Percentiles rank a stretch among this genome's conserved stretches.
Evolutionary conservation across 2,888 invertebrate species (phyloP).

Genomic region (Syritta pipiens): DNA sequence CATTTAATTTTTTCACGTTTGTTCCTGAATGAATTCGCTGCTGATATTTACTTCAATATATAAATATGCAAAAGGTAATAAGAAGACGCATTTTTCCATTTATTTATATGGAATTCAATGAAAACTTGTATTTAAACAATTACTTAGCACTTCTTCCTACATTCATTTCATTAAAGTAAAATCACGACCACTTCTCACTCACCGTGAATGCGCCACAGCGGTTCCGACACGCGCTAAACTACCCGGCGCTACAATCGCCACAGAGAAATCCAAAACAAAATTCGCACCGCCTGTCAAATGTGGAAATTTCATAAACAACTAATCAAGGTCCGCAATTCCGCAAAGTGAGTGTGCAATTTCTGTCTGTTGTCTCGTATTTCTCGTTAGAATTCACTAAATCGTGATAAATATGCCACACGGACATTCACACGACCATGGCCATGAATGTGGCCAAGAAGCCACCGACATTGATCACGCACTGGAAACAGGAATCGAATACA

Average conservation of each 20-base stretch:
- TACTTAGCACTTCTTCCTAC: no score
- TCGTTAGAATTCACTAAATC: not conserved
- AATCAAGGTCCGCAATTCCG: not conserved
- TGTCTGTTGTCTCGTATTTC: not conserved
- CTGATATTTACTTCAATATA: no score
- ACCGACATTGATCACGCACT: slow-evolving; percentile 76
- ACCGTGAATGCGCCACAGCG: no score
- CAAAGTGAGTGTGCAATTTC: slow-evolving; percentile 21
- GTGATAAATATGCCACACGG: slow-evolving; percentile 76
- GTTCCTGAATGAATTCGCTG: no score
- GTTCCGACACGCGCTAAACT: no score
- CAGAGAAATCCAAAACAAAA: not conserved
- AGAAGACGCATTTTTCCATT: no score
- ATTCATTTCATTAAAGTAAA: no score
- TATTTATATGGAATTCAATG: no score
- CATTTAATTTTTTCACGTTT: no score
- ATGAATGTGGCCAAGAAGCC: slow-evolving; percentile 77
- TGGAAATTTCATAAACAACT: slow-evolving; percentile 1
- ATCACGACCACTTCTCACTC: no score
- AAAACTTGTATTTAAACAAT: no score
- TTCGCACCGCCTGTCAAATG: not conserved
- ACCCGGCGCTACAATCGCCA: slow-evolving; percentile 5
- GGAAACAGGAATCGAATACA: slow-evolving; percentile 80
- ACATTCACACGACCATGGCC: slow-evolving; percentile 77
- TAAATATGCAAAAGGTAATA: no score